A percentile compares a stretch with the other conserved stretches of the same genome.
Evolutionary conservation across 2,113 vertebrate genomes (phyloP).

Genomic region (Tympanuchus pallidicinctus): DNA sequence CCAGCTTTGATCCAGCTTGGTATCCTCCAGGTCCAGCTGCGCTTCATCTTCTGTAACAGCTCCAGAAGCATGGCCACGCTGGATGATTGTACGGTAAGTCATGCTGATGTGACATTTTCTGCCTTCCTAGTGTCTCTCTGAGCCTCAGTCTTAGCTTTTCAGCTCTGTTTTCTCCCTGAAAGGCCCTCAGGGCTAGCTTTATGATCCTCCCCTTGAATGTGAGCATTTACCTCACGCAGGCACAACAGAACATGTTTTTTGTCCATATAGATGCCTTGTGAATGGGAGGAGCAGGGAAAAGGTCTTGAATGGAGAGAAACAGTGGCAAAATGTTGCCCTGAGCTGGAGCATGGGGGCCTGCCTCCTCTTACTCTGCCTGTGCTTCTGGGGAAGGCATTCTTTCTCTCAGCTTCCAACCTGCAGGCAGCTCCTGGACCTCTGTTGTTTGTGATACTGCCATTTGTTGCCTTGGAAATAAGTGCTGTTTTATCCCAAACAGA

Average conservation of each 20-base stretch:
- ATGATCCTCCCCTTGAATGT: neutral
- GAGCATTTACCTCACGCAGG: neutral
- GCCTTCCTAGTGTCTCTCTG: neutral
- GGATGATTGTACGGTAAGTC: neutral
- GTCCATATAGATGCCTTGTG: neutral
- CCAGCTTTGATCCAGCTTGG: neutral
- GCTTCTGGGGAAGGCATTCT: rapidly evolving
- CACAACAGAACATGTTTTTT: neutral
- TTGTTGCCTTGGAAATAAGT: constrained; percentile 72
- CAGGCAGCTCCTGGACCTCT: constrained; percentile 37
- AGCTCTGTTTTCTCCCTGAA: neutral
- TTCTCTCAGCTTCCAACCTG: constrained; percentile 15
- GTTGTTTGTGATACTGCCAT: constrained; percentile 50
- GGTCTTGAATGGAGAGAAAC: neutral
- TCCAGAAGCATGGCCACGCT: neutral
- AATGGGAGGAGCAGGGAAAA: neutral
- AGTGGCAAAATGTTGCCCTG: neutral
- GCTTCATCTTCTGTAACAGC: neutral
- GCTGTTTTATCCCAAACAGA: constrained; percentile 64
- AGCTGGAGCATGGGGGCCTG: neutral
- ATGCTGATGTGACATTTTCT: neutral
- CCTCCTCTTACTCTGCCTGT: neutral
- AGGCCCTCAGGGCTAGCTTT: neutral
- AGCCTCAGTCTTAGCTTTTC: neutral
- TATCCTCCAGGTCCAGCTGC: neutral